These are phyloP conservation scores for Plotosus lineatus DNA, from an alignment of 2,113 vertebrate genomes.

Conservation along the genomic window DNA sequence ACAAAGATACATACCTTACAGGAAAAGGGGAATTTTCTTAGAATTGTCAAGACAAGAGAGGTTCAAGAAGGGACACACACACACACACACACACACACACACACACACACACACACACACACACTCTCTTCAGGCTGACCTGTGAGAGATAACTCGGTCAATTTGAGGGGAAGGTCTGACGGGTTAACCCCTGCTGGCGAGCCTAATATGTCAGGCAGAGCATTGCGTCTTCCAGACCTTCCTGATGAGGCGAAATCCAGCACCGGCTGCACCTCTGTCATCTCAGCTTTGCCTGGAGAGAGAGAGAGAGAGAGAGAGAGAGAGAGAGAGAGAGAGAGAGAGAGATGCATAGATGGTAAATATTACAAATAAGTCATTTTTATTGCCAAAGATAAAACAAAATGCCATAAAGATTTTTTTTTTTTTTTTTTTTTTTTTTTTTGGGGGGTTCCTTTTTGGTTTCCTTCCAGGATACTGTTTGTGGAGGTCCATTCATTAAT, in stretches of 20 bases:
- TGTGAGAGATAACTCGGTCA: constrained; percentile 82
- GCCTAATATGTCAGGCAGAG: constrained; percentile 85
- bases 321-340: background rate
- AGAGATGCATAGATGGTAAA: background rate
- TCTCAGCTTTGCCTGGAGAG: constrained; percentile 57
- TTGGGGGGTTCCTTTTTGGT: background rate
- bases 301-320: background rate
- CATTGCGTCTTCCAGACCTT: constrained; percentile 83
- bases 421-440: too few relatives aligned
- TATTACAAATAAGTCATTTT: background rate
- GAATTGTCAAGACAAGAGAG: background rate
- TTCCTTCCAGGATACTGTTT: too few relatives aligned
- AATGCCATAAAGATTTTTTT: background rate
- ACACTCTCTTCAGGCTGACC: constrained; percentile 60
- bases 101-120: background rate
- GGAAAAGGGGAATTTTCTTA: background rate
- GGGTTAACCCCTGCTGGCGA: constrained; percentile 84
- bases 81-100: background rate
- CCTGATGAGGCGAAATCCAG: constrained; percentile 85
- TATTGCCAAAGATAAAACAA: background rate
- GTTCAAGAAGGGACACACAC: background rate
- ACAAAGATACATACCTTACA: background rate
- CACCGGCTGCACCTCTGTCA: constrained; percentile 87
- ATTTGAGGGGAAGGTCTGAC: constrained; percentile 81
- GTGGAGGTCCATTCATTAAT: too few relatives aligned